A percentile compares a stretch with the other conserved stretches of the same genome.
phyloP scores from a whole-genome alignment of 2,797 vertebrate species.

The Myoxocephalus aenaeus region DNA sequence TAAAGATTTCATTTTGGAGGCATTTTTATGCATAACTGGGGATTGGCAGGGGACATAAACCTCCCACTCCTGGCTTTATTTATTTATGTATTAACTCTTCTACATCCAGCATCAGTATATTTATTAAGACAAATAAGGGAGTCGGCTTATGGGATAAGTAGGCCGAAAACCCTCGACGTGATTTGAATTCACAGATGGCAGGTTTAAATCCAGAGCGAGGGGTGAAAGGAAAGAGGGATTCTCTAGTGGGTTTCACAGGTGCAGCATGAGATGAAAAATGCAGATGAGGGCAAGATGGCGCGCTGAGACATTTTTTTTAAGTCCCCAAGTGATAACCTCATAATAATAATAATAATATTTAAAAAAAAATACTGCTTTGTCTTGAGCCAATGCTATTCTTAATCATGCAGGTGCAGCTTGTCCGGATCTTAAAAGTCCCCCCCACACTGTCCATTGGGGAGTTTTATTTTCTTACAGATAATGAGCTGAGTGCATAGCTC shows the following conservation, averaged over 20 bases:
- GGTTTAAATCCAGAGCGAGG: conserved; percentile 49
- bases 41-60: conserved; percentile 75
- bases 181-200: conserved; percentile 57
- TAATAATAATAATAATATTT: background rate
- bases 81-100: conserved; percentile 50
- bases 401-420: conserved; percentile 69
- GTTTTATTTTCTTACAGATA: conserved; percentile 38
- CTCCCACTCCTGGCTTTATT: conserved; percentile 55
- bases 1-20: conserved; percentile 84
- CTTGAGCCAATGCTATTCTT: conserved; percentile 48
- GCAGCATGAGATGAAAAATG: conserved; percentile 75
- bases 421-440: conserved; percentile 30
- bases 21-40: conserved; percentile 83
- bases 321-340: conserved; percentile 65
- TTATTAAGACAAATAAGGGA: conserved; percentile 52
- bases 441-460: conserved; percentile 24
- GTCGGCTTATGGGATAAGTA: conserved; percentile 36
- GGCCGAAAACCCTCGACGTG: conserved; percentile 26
- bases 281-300: conserved; percentile 64
- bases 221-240: conserved; percentile 54
- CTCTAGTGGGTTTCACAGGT: conserved; percentile 72
- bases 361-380: conserved; percentile 35
- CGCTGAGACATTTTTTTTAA: conserved; percentile 67
- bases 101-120: conserved; percentile 32
- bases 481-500: conserved; percentile 28